Percentiles rank a stretch among this genome's conserved stretches.
These are phyloP conservation scores for Sitta europaea DNA, from an alignment of 2,113 vertebrate species.

Conservation along the genomic window DNA sequence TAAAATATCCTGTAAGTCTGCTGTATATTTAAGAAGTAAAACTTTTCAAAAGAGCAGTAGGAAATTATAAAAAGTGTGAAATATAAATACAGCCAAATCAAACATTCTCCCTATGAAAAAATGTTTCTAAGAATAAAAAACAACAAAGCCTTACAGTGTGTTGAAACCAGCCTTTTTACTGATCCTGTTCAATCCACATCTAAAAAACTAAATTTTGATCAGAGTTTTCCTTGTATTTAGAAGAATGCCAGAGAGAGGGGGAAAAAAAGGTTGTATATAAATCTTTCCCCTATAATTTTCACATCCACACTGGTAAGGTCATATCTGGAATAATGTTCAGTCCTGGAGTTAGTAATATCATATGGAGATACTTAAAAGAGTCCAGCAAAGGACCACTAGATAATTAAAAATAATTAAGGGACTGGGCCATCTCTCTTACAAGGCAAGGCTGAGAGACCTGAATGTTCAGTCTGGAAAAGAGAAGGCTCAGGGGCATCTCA, in stretches of 20 bases:
- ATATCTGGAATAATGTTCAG: background rate
- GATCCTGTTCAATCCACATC: background rate
- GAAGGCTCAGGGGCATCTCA: background rate
- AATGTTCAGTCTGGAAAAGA: background rate
- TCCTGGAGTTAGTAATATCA: background rate
- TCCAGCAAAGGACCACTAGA: background rate
- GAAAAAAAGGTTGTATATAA: fast-evolving
- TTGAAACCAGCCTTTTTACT: background rate
- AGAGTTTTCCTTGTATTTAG: background rate
- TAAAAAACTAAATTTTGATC: background rate
- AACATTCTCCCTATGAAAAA: background rate
- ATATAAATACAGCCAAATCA: background rate
- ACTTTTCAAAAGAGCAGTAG: background rate
- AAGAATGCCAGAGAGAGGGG: background rate
- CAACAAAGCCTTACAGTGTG: background rate
- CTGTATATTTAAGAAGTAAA: background rate
- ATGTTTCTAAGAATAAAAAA: background rate
- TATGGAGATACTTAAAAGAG: background rate
- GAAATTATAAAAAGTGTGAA: background rate
- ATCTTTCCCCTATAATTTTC: background rate
- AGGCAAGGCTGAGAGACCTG: background rate
- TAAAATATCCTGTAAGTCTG: background rate
- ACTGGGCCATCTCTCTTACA: background rate
- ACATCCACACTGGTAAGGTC: background rate
- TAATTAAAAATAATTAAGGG: background rate